These are phyloP conservation scores for Biston stratarius DNA, from an alignment of 2,888 invertebrate species.

Conservation along the genomic window DNA sequence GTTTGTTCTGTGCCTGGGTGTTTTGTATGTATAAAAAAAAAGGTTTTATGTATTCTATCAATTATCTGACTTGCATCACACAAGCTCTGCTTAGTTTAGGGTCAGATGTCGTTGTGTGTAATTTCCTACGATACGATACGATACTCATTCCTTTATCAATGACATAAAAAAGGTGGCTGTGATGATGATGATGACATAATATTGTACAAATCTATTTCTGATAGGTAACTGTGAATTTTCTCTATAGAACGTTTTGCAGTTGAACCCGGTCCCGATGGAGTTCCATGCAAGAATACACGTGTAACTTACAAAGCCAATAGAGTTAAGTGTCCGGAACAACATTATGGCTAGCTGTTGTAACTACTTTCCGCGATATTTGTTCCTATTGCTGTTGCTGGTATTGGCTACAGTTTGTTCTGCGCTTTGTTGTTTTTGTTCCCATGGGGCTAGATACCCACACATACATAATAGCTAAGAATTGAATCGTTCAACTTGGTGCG, in stretches of 20 bases:
- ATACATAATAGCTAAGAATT: neutral
- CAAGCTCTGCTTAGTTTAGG: too few species aligned
- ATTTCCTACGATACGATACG: too few species aligned
- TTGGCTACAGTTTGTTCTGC: conserved; percentile 23
- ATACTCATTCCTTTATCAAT: too few species aligned
- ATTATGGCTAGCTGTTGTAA: conserved; percentile 58
- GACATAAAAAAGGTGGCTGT: too few species aligned
- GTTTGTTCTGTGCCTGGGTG: too few species aligned
- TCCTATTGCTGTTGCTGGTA: conserved; percentile 65
- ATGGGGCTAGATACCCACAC: neutral
- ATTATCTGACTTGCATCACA: too few species aligned
- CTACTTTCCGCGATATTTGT: conserved; percentile 74
- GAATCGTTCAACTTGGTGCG: too few species aligned
- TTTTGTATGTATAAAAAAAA: too few species aligned
- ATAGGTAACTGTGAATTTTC: neutral
- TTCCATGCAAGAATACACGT: conserved; percentile 25
- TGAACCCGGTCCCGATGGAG: conserved; percentile 5
- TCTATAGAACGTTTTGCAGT: conserved; percentile 10
- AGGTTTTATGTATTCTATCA: too few species aligned
- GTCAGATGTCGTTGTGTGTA: too few species aligned
- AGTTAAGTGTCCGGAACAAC: conserved; percentile 65
- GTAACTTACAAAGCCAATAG: conserved; percentile 53
- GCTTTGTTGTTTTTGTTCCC: conserved; percentile 51
- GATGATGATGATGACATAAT: too few species aligned
- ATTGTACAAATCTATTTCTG: neutral